Base-by-base conservation (phyloP, 1,140 invertebrate genomes). In the Theocolax elegans region DNA sequence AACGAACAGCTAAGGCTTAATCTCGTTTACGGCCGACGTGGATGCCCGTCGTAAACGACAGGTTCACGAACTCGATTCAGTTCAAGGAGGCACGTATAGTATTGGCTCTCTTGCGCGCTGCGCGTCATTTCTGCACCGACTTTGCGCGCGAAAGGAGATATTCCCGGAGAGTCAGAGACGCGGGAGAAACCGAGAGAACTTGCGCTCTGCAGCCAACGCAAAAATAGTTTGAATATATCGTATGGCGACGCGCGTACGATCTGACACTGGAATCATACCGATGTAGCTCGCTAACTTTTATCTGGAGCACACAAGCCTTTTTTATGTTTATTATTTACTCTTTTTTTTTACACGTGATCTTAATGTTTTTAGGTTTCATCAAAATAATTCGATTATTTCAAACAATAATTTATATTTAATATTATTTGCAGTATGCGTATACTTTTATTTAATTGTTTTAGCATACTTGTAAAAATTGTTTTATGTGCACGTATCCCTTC, bases 51-150 rank as follows among this genome's bases (percentile, higher is more conserved):
- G n/a, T 44, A 38, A 59, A 60, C 56, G 49, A 56, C 69, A 69
- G 74, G 72, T 72, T 74, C 70, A 72, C 72, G 74, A 75, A 75
- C 74, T 70, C 69, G 66, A 75, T 73, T 73, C 67, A 72, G 74
- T 73, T 72, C 69, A 74, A 75, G 69, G 74, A 72, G 67, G 73
- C 62, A 29, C 48, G 38, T 21, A 29, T 21, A 56, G 21, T 54
- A 53, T 65, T 42, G 63, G 63, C 63, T 49, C 64, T 27, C 15
- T 58, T 25, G 19, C 46, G 17, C 46, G 21, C 23, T 31, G 12
- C 38, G 27, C 60, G 44, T 49, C 42, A 49, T 48, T 49, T 35
- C 46, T 31, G 27, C 60, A 29, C 42, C 27, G n/a, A 23, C 13
- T 49, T 48, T 29, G 59, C 44, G 8, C 42, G n/a, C 3, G 25